These are phyloP conservation scores for Talpa occidentalis DNA, from an alignment of 2,113 vertebrate genomes.

Conservation along the genomic window DNA sequence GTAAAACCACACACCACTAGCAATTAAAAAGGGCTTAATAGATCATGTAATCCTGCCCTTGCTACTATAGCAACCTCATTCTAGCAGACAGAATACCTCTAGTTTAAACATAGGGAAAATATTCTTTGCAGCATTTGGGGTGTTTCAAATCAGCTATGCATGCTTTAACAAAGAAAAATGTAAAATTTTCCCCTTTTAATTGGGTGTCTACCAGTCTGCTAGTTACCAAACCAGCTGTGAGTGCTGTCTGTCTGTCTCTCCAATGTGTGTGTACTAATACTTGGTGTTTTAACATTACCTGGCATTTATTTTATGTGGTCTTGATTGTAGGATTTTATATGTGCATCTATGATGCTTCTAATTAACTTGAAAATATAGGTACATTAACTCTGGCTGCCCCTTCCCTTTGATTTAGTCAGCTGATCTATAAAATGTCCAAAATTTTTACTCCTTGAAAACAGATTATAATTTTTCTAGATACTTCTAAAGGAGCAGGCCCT, in stretches of 20 bases:
- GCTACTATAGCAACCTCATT: background rate
- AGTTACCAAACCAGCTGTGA: background rate
- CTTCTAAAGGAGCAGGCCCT: background rate
- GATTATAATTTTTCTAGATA: background rate
- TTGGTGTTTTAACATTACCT: background rate
- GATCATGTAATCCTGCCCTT: background rate
- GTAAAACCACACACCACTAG: background rate
- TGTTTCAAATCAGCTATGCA: conserved; percentile 19
- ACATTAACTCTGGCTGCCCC: background rate
- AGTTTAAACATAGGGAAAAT: background rate
- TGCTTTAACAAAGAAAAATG: conserved; percentile 28
- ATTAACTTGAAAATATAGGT: conserved; percentile 25
- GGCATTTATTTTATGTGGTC: background rate
- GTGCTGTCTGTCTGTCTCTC: background rate
- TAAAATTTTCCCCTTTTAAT: background rate
- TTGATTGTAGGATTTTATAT: background rate
- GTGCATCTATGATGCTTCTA: background rate
- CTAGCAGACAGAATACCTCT: background rate
- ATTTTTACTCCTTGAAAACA: background rate
- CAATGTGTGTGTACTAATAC: background rate
- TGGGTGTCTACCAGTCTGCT: background rate
- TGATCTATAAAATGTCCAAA: background rate
- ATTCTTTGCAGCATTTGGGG: background rate
- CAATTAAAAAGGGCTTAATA: background rate
- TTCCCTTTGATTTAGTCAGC: background rate